phyloP scores from a whole-genome alignment of 2,113 vertebrate species.

The Himantopus leucocephalus region DNA sequence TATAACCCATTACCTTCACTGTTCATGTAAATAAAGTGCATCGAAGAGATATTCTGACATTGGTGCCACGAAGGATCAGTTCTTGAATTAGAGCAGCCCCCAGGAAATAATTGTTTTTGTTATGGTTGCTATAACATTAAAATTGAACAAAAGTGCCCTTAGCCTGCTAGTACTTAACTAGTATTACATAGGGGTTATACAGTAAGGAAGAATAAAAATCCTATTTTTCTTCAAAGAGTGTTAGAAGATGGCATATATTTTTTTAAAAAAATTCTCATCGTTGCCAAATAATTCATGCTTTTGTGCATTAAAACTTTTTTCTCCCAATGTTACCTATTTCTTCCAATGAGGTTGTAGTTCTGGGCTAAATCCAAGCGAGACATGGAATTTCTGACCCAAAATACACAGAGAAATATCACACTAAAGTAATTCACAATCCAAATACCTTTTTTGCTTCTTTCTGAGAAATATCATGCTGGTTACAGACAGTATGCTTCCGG shows the following conservation, averaged over 20 bases:
- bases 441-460: neutral
- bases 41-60: neutral
- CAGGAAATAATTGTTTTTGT: neutral
- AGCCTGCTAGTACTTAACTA: neutral
- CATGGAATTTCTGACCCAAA: neutral
- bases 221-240: neutral
- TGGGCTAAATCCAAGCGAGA: neutral
- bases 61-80: neutral
- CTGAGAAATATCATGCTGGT: neutral
- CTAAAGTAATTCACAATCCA: neutral
- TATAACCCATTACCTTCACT: neutral
- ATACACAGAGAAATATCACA: neutral
- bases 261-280: neutral
- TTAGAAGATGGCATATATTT: neutral
- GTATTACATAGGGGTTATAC: neutral
- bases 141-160: neutral
- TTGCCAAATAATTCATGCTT: neutral
- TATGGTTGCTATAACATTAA: neutral
- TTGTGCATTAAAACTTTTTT: neutral
- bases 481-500: neutral
- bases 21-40: neutral
- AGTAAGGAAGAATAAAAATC: neutral
- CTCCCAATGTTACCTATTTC: neutral
- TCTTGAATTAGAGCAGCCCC: neutral
- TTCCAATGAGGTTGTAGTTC: neutral